Evolutionary conservation across 2,797 vertebrate species (phyloP).

Genomic region (Thripadectes ignobilis): DNA sequence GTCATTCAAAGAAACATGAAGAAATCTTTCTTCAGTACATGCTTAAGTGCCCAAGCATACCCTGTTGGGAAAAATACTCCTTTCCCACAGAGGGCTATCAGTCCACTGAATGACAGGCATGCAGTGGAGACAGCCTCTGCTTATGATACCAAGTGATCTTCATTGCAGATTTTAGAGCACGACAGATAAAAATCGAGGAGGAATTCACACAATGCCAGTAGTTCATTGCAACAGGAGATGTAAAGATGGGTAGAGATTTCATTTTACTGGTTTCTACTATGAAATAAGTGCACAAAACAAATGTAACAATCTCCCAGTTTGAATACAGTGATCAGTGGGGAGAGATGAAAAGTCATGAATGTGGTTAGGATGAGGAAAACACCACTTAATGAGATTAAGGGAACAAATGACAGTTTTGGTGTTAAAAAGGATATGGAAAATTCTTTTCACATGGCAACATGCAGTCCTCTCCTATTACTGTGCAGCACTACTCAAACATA

Average conservation of each 20-base stretch:
- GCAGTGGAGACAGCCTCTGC: not conserved
- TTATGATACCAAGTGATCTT: not conserved
- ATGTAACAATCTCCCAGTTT: not conserved
- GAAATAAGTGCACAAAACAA: not conserved
- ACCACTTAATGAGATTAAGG: not conserved
- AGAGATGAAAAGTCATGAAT: rapidly evolving
- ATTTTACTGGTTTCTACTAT: not conserved
- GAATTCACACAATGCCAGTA: not conserved
- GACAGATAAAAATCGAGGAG: not conserved
- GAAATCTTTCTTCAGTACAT: not conserved
- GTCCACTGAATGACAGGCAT: not conserved
- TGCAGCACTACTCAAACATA: not conserved
- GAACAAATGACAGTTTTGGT: not conserved
- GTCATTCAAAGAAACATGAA: not conserved
- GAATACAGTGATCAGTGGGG: not conserved
- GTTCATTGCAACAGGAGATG: rapidly evolving
- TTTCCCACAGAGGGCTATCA: not conserved
- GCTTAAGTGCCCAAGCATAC: not conserved
- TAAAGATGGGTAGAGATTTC: not conserved
- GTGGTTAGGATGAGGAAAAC: not conserved
- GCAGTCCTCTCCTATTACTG: not conserved
- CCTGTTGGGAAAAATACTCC: not conserved
- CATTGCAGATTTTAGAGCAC: not conserved
- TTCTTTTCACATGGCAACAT: not conserved
- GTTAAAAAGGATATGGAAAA: not conserved